Percentiles rank a stretch among this genome's conserved stretches.
Evolutionary conservation across 1,140 invertebrate genomes (phyloP).

Genomic region (Dufourea novaeangliae): DNA sequence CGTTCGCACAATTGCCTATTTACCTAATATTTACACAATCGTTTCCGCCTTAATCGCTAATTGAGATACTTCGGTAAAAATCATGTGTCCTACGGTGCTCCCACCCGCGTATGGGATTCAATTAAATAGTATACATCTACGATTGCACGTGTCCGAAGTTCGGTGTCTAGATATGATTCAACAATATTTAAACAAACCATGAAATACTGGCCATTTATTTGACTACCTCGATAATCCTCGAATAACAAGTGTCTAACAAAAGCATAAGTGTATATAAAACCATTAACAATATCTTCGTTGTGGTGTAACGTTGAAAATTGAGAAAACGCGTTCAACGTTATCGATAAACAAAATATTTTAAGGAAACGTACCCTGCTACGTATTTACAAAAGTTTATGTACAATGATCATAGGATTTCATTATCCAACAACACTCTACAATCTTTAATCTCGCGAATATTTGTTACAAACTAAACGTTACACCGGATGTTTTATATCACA

Average conservation of each 20-base stretch:
- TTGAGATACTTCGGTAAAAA: constrained; percentile 22
- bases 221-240: constrained; percentile 55
- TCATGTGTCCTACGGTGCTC: background rate
- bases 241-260: constrained; percentile 51
- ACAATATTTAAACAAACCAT: constrained; percentile 22
- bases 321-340: background rate
- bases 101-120: background rate
- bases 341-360: constrained; percentile 3
- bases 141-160: constrained; percentile 54
- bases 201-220: constrained; percentile 67
- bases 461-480: no score
- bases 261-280: constrained; percentile 27
- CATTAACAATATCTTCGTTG: constrained; percentile 32
- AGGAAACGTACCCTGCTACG: background rate
- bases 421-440: background rate
- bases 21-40: constrained; percentile 56
- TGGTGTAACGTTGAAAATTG: background rate
- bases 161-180: constrained; percentile 38
- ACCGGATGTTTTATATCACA: no score
- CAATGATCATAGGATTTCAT: background rate
- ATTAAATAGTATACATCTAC: constrained; percentile 43
- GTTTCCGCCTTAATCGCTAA: constrained; percentile 38
- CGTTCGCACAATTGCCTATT: constrained; percentile 48
- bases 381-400: constrained; percentile 36
- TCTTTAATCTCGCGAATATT: background rate